phyloP scores from a whole-genome alignment of 2,888 invertebrate species.

The Campopleginae sp. region DNA sequence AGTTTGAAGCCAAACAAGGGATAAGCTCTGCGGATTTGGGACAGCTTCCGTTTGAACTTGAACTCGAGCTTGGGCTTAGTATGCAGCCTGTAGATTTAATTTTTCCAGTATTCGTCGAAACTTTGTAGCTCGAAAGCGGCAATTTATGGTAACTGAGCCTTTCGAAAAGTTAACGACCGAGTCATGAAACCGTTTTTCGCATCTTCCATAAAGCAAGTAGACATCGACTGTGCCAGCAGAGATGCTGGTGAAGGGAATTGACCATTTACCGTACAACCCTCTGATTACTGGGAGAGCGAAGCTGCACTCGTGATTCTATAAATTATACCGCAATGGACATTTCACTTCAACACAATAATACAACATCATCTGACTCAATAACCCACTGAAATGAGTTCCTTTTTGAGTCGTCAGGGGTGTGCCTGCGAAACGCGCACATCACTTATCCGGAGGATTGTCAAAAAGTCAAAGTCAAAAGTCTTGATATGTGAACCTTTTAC shows the following conservation, averaged over 20 bases:
- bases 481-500: conserved; percentile 67
- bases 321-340: not conserved
- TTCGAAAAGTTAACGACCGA: not conserved
- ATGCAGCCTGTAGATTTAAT: not conserved
- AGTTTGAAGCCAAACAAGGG: not conserved
- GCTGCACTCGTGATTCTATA: not conserved
- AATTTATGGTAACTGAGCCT: not conserved
- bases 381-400: not conserved
- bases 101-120: not conserved
- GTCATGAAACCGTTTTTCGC: not conserved
- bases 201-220: not conserved
- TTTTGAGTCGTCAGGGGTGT: not conserved
- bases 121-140: not conserved
- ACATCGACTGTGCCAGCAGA: not conserved
- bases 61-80: not conserved
- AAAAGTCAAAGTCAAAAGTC: conserved; percentile 10
- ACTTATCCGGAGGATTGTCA: conserved; percentile 5
- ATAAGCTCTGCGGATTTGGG: conserved; percentile 10
- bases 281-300: not conserved
- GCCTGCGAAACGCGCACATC: not conserved
- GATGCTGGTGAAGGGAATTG: not conserved
- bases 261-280: not conserved
- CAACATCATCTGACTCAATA: not conserved
- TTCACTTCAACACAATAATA: not conserved
- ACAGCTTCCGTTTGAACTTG: not conserved